phyloP scores from a whole-genome alignment of 2,113 vertebrate genomes.

The Dipodomys merriami region DNA sequence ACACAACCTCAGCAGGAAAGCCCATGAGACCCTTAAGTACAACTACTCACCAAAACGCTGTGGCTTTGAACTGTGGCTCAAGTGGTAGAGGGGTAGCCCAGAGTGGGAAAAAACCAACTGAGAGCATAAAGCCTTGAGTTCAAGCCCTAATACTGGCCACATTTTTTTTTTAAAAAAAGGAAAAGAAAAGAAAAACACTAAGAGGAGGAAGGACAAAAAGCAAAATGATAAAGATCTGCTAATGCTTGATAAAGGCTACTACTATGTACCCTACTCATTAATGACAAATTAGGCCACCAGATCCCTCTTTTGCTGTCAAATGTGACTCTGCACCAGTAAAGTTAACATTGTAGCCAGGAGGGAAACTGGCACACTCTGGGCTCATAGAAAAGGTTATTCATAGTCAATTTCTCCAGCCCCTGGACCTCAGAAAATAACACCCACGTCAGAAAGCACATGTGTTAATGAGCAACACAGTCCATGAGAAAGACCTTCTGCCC shows the following conservation, averaged over 20 bases:
- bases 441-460: neutral
- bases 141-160: too few species aligned
- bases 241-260: neutral
- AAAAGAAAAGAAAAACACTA: neutral
- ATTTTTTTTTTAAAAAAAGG: too few species aligned
- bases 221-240: neutral
- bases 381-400: constrained; percentile 7
- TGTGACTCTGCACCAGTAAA: neutral
- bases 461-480: neutral
- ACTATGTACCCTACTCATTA: neutral
- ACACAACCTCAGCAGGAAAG: too few species aligned
- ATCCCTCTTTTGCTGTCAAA: neutral
- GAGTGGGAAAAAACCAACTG: too few species aligned
- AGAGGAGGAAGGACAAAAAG: neutral
- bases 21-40: too few species aligned
- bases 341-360: neutral
- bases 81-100: too few species aligned
- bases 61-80: too few species aligned
- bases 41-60: too few species aligned
- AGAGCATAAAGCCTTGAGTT: too few species aligned
- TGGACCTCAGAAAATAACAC: neutral
- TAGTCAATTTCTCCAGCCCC: neutral
- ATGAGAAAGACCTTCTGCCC: constrained; percentile 9
- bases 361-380: neutral
- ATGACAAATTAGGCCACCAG: neutral